These are phyloP conservation scores for Mellivora capensis DNA, from an alignment of 2,113 vertebrate species.

Conservation along the genomic window DNA sequence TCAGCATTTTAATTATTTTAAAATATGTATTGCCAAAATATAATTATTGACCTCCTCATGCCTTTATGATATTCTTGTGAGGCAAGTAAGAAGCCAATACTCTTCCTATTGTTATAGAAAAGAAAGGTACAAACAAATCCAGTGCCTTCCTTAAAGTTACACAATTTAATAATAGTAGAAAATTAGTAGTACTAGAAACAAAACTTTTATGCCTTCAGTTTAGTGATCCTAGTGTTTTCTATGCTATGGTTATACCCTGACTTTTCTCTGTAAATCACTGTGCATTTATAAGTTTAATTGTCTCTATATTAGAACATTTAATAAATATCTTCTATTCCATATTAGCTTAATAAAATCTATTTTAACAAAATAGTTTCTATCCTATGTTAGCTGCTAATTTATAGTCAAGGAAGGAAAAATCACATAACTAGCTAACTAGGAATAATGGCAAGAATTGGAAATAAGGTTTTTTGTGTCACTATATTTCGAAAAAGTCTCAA, in stretches of 20 bases:
- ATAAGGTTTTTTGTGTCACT: not conserved
- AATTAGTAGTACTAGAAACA: not conserved
- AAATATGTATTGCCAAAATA: not conserved
- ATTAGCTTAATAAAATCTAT: not conserved
- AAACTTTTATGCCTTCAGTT: not conserved
- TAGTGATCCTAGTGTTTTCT: not conserved
- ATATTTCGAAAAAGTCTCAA: not conserved
- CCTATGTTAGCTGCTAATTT: not conserved
- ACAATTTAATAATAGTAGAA: not conserved
- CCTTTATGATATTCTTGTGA: not conserved
- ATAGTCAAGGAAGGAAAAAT: not conserved
- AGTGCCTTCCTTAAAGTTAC: not conserved
- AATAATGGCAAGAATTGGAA: not conserved
- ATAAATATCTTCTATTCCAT: not conserved
- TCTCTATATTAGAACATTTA: not conserved
- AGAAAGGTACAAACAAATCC: not conserved
- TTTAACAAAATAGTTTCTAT: not conserved
- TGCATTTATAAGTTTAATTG: not conserved
- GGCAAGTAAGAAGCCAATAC: not conserved
- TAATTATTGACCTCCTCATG: not conserved
- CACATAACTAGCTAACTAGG: not conserved
- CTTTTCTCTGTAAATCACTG: not conserved
- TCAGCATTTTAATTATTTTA: not conserved
- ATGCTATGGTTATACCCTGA: not conserved
- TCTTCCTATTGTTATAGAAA: not conserved